These are phyloP conservation scores for Fopius arisanus DNA, from an alignment of 1,140 invertebrate species.

Conservation along the genomic window DNA sequence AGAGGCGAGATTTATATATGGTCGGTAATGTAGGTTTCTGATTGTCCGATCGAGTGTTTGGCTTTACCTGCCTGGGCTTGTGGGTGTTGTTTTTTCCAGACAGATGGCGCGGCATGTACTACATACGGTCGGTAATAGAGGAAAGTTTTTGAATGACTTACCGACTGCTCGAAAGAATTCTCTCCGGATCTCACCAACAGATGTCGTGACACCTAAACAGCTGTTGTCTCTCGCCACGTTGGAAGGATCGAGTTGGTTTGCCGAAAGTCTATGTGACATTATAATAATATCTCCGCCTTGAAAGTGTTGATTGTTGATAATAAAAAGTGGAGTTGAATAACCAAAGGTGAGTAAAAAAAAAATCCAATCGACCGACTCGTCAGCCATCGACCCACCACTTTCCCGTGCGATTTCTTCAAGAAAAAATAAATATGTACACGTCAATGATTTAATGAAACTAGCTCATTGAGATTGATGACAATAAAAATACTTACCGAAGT, in stretches of 20 bases:
- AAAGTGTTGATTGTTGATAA: constrained; percentile 35
- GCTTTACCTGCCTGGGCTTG: too few species aligned
- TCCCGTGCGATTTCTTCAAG: background rate
- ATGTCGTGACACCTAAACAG: background rate
- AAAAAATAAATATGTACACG: background rate
- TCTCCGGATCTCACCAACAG: too few species aligned
- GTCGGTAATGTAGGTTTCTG: too few species aligned
- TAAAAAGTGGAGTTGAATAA: background rate
- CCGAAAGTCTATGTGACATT: constrained; percentile 42
- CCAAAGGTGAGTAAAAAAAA: background rate
- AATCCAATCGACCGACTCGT: too few species aligned
- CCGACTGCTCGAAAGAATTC: too few species aligned
- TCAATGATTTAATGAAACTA: constrained; percentile 1
- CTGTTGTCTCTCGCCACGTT: constrained; percentile 57
- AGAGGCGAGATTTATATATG: too few species aligned
- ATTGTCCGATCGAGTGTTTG: too few species aligned
- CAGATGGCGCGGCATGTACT: too few species aligned
- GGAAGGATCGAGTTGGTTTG: constrained; percentile 56
- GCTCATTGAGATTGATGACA: background rate
- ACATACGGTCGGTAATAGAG: too few species aligned
- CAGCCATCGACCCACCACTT: background rate
- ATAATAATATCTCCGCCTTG: constrained; percentile 37
- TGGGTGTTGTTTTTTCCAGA: too few species aligned
- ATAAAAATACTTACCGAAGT: constrained; percentile 32
- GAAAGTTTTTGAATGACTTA: too few species aligned